Evolutionary conservation across 2,113 vertebrate species (phyloP).

Genomic region (Nothocercus julius): DNA sequence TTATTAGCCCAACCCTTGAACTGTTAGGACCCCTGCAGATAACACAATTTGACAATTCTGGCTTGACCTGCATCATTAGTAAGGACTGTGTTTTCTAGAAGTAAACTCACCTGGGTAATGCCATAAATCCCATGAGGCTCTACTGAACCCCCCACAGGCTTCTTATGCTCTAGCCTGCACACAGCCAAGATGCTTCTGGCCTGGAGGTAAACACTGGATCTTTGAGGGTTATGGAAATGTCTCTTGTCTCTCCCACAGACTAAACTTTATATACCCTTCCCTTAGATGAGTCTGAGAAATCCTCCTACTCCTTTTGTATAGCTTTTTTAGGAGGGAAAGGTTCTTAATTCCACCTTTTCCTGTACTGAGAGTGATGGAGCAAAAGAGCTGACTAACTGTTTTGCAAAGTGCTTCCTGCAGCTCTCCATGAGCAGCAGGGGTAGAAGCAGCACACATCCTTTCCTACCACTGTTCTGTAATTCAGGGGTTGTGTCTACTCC

Average conservation of each 20-base stretch:
- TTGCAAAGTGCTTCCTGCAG: neutral
- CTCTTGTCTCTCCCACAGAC: neutral
- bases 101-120: neutral
- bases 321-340: neutral
- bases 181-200: neutral
- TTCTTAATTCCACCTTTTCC: slow-evolving; percentile 14
- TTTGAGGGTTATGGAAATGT: neutral
- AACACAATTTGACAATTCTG: neutral
- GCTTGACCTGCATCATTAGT: neutral
- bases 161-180: neutral
- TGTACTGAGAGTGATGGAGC: neutral
- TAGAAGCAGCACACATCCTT: neutral
- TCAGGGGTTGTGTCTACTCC: neutral
- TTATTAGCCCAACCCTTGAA: neutral
- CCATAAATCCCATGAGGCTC: neutral
- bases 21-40: neutral
- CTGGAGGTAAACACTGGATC: neutral
- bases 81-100: neutral
- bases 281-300: neutral
- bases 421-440: neutral
- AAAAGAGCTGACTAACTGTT: slow-evolving; percentile 11
- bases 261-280: slow-evolving; percentile 1
- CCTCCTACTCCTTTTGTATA: neutral
- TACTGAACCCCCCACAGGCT: neutral
- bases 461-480: neutral